Conservation (phyloP, 2,113 vertebrate species). For the Sterrhoptilus dennistouni region DNA sequence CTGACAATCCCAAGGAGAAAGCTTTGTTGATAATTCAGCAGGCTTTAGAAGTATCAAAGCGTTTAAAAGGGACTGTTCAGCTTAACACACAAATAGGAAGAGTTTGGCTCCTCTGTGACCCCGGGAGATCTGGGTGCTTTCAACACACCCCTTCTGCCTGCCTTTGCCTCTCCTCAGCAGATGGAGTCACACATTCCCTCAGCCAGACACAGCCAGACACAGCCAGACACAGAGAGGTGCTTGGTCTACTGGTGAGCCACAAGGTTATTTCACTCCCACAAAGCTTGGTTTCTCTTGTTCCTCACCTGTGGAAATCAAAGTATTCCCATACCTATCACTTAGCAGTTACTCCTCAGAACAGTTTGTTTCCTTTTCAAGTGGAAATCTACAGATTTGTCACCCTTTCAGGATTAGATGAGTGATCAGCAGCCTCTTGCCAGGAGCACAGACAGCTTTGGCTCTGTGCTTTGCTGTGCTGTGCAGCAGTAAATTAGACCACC, state of each 20-base stretch:
- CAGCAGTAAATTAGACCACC: background rate
- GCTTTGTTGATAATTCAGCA: background rate
- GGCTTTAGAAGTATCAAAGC: background rate
- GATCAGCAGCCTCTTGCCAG: background rate
- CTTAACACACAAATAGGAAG: background rate
- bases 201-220: background rate
- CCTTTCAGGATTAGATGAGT: slow-evolving; percentile 22
- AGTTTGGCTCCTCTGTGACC: background rate
- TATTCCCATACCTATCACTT: slow-evolving; percentile 12
- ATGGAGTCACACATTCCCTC: background rate
- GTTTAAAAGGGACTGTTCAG: background rate
- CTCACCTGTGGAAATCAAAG: slow-evolving; percentile 23
- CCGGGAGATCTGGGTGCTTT: background rate
- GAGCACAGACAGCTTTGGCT: background rate
- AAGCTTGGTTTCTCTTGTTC: background rate
- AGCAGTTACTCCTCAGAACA: background rate
- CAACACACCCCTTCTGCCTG: background rate
- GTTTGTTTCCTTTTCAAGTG: slow-evolving; percentile 34
- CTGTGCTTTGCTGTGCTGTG: background rate
- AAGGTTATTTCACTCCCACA: background rate
- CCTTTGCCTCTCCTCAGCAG: background rate
- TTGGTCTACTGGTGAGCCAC: background rate
- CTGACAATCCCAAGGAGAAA: background rate
- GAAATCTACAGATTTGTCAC: slow-evolving; percentile 4
- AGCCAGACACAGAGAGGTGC: background rate